These are phyloP conservation scores for Calephelis virginiensis DNA, from an alignment of 1,140 invertebrate genomes.

Conservation along the genomic window DNA sequence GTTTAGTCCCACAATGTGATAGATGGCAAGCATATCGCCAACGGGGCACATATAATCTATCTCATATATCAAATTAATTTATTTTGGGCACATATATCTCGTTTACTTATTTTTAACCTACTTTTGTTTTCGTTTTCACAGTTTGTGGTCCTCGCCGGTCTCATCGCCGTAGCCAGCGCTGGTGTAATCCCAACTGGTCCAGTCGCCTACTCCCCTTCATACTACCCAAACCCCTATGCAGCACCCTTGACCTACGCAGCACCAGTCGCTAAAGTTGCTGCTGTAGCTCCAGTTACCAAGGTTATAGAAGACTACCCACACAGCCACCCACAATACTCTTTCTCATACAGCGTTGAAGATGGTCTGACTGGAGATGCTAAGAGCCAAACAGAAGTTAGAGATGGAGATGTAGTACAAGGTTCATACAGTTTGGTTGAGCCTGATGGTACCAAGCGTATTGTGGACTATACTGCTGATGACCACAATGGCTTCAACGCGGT, in stretches of 20 bases:
- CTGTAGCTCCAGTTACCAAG: constrained; percentile 26
- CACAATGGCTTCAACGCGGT: constrained; percentile 78
- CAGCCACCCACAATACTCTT: constrained; percentile 81
- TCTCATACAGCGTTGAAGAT: constrained; percentile 82
- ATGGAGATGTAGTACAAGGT: constrained; percentile 81
- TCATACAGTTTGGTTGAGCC: constrained; percentile 82
- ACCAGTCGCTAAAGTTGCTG: constrained; percentile 33
- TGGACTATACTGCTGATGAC: constrained; percentile 81
- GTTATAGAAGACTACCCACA: constrained; percentile 46
- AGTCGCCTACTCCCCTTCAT: constrained; percentile 38
- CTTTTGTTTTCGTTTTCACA: constrained; percentile 27
- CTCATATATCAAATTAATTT: no score
- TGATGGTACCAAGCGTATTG: constrained; percentile 82
- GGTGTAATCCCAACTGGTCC: constrained; percentile 27
- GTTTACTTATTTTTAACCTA: no score
- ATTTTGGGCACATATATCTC: no score
- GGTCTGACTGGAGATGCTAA: constrained; percentile 82
- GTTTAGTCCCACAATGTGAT: no score
- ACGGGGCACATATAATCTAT: no score
- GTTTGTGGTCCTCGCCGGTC: constrained; percentile 32
- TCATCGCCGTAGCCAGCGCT: constrained; percentile 29
- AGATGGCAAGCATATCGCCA: no score
- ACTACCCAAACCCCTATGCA: constrained; percentile 23
- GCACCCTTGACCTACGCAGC: constrained; percentile 35
- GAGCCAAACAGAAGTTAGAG: constrained; percentile 81